A percentile compares a stretch with the other conserved stretches of the same genome.
phyloP scores from a whole-genome alignment of 2,113 vertebrate genomes.

The Gallinago paraguaiae region DNA sequence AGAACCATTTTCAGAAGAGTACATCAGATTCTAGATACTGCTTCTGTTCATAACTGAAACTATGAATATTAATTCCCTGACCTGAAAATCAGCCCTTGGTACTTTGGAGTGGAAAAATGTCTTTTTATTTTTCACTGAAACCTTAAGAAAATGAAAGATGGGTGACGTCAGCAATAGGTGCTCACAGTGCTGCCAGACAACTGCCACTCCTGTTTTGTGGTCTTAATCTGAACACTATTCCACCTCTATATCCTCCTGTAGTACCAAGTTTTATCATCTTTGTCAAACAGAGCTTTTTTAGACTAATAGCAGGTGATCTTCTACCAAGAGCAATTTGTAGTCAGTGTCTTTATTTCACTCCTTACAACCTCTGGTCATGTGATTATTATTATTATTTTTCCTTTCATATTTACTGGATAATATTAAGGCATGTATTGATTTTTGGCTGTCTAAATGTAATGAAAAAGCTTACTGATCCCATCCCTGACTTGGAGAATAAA shows the following conservation, averaged over 20 bases:
- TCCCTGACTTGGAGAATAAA: background rate
- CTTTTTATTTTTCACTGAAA: background rate
- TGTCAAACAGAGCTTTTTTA: background rate
- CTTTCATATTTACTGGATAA: background rate
- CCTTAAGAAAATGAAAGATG: background rate
- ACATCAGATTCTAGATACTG: background rate
- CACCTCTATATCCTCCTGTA: background rate
- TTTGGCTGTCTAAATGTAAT: background rate
- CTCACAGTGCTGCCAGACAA: background rate
- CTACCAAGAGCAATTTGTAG: background rate
- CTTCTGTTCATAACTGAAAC: background rate
- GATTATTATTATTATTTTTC: background rate
- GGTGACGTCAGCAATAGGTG: background rate
- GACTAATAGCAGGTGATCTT: background rate
- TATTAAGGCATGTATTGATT: background rate
- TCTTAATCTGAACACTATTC: background rate
- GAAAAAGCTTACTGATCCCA: background rate
- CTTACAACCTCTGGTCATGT: background rate
- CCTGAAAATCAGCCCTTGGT: background rate
- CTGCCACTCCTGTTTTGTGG: background rate
- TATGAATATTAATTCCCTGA: conserved; percentile 15
- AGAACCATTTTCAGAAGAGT: background rate
- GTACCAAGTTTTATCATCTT: background rate
- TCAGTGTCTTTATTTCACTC: background rate
- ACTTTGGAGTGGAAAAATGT: background rate